Base-by-base conservation (phyloP, 1,140 invertebrate species). In the Sarcophaga bullata region DNA sequence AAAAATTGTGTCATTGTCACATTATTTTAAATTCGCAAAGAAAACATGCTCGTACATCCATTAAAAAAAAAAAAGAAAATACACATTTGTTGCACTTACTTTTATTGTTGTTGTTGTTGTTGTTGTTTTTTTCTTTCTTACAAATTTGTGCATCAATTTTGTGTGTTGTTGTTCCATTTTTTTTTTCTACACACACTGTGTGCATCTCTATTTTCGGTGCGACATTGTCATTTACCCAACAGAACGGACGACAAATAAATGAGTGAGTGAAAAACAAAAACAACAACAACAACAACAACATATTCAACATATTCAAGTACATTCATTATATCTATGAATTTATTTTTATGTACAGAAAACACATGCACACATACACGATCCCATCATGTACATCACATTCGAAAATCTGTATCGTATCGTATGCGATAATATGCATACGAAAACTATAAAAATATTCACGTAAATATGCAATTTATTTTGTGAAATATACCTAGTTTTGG, bases 1-100 rank as follows among this genome's bases (percentile, higher is more conserved):
- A 78, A 25, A 78, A 78, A 78, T 78, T 78, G 75, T 78, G 75
- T 78, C 75, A 78, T 49, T 78, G 75, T 78, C 75, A 78, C 75
- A 52, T 78, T 78, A 78, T 78, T 78, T 52, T 17, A 62, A 62
- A 13, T n/a, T n/a, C 15, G 19, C 15, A 62, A 13, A 7, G 8
- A 62, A 10, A 62, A 62, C 15, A 62, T 72, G 62, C 62, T 25
- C 9, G 9, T 9, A 17, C n/a, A 9, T 25, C 62, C 62, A 19
- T 25, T 37, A 37, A 37, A 37, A 37, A 37, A 37, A 37, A 37
- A 72, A 72, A 7, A 0, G 3, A 19, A 8, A 72, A 9, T 25
- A 13, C n/a, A 1, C 19, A 17, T 9, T 72, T 25, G 62, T 15
- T 68, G 62, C 62, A 25, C 6, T 6, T 25, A 25, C 62, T 72